Conservation (phyloP, 2,888 invertebrate genomes). For the Brachyptera risi region DNA sequence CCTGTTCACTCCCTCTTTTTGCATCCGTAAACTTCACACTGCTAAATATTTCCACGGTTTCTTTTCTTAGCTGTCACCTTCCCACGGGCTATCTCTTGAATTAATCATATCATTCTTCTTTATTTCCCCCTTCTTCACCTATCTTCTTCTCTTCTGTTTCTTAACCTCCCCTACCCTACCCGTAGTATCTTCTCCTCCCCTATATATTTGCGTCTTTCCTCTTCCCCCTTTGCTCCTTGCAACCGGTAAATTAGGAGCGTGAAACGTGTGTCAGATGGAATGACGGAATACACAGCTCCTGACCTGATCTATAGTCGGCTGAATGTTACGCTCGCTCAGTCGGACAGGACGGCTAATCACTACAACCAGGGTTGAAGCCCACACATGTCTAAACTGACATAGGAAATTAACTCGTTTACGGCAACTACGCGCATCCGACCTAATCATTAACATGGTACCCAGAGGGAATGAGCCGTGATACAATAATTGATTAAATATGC, state of each 20-base stretch:
- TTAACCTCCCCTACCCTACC: background rate
- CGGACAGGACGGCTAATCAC: background rate
- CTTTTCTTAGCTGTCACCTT: constrained; percentile 30
- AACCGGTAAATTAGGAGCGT: constrained; percentile 13
- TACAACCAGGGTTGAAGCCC: background rate
- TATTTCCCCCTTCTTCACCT: background rate
- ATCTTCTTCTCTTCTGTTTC: background rate
- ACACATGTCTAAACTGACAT: background rate
- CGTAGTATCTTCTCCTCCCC: background rate
- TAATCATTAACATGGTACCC: background rate
- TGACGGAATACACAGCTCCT: background rate
- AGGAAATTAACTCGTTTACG: background rate
- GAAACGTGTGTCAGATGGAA: background rate
- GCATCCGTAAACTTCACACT: constrained; percentile 1
- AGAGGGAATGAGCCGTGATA: background rate
- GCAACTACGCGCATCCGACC: constrained; percentile 1
- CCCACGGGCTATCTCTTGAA: constrained; percentile 28
- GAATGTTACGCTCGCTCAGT: background rate
- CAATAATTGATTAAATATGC: background rate
- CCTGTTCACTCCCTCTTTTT: constrained; percentile 12
- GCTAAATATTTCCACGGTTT: background rate
- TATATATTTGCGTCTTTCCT: background rate
- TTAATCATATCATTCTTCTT: constrained; percentile 25
- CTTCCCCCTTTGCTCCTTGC: background rate
- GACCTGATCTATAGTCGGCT: no score